Evolutionary conservation across 2,113 vertebrate species (phyloP).

Genomic region (Mormyrus lacerda): DNA sequence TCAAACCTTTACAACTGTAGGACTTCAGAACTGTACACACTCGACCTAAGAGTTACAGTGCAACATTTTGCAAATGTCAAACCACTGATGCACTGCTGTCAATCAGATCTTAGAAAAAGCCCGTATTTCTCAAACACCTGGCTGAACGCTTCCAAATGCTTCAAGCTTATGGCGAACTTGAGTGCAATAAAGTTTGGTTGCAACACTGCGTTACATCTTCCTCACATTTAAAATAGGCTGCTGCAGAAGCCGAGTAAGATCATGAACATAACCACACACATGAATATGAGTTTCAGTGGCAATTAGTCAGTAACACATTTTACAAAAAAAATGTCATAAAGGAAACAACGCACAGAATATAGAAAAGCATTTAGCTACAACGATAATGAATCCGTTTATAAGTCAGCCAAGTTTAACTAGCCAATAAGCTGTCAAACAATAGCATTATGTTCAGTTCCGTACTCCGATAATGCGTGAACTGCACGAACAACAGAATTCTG

Average conservation of each 20-base stretch:
- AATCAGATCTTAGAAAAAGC: slow-evolving; percentile 19
- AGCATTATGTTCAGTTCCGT: neutral
- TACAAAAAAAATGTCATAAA: neutral
- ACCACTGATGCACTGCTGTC: slow-evolving; percentile 16
- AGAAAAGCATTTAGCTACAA: neutral
- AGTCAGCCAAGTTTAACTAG: neutral
- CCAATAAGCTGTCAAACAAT: neutral
- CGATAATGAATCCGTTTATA: neutral
- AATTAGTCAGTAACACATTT: neutral
- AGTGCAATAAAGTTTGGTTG: neutral
- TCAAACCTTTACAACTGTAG: neutral
- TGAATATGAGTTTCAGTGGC: neutral
- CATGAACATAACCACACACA: neutral
- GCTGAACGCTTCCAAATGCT: neutral
- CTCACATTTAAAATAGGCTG: neutral
- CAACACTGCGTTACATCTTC: neutral
- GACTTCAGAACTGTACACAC: neutral
- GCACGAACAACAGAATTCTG: neutral
- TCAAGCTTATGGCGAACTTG: neutral
- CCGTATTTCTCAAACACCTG: neutral
- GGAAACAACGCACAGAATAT: neutral
- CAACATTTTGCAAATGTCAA: slow-evolving; percentile 19
- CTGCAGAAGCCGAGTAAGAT: neutral
- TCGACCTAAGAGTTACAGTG: neutral
- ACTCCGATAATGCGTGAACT: neutral